Conservation (phyloP, 2,797 vertebrate species). For the Microchirus variegatus region DNA sequence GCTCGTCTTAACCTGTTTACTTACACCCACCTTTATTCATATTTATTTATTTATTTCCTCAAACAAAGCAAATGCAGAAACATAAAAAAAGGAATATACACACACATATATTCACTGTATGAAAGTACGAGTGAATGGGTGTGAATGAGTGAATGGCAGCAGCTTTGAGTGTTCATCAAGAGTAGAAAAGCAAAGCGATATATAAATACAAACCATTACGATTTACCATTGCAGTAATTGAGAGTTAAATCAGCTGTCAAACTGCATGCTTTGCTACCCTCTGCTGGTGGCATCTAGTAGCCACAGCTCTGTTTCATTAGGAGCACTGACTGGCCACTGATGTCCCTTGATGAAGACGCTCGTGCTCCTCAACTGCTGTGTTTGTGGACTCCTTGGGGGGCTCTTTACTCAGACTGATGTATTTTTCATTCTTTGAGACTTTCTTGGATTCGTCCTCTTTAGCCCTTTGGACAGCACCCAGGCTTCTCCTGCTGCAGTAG, state of each 20-base stretch:
- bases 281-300: conserved; percentile 48
- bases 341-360: conserved; percentile 15
- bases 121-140: too few species aligned
- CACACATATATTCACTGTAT: too few species aligned
- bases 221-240: neutral
- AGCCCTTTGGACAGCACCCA: conserved; percentile 41
- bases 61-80: too few species aligned
- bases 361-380: conserved; percentile 8
- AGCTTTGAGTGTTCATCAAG: too few species aligned
- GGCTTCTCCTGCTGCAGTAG: conserved; percentile 47
- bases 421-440: conserved; percentile 40
- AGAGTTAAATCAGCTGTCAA: neutral
- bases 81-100: too few species aligned
- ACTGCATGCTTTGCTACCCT: conserved; percentile 52
- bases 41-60: too few species aligned
- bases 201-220: too few species aligned
- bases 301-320: conserved; percentile 7
- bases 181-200: too few species aligned
- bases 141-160: too few species aligned
- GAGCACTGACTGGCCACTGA: too few species aligned
- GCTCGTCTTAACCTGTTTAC: too few species aligned
- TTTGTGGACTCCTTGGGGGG: conserved; percentile 20
- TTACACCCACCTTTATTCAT: too few species aligned
- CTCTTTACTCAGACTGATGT: conserved; percentile 42
- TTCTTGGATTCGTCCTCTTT: conserved; percentile 27